Evolutionary conservation across 1,140 invertebrate genomes (phyloP).

Genomic region (Theocolax elegans): DNA sequence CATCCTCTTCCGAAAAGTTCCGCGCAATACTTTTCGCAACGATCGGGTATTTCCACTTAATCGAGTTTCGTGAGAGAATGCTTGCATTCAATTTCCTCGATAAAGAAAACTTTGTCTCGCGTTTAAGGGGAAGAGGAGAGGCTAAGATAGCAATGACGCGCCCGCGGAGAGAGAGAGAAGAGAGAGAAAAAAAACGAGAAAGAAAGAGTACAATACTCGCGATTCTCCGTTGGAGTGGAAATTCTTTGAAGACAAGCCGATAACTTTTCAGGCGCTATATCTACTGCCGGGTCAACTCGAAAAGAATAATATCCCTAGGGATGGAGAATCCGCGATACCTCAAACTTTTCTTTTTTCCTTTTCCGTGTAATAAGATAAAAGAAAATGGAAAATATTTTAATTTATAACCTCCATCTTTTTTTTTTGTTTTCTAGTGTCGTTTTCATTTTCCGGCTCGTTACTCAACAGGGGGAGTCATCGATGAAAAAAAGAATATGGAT

Average conservation of each 20-base stretch:
- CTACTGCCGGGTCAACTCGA: constrained; percentile 7
- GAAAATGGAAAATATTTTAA: too few relatives aligned
- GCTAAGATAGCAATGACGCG: neutral
- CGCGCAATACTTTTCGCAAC: too few relatives aligned
- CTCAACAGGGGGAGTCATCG: too few relatives aligned
- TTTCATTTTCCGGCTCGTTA: too few relatives aligned
- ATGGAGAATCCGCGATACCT: constrained; percentile 6
- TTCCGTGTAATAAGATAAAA: too few relatives aligned
- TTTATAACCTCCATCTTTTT: too few relatives aligned
- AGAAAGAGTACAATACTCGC: constrained; percentile 27
- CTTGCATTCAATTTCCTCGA: constrained; percentile 20
- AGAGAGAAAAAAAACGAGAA: neutral
- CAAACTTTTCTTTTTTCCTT: too few relatives aligned
- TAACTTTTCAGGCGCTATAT: constrained; percentile 37
- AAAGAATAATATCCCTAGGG: constrained; percentile 39
- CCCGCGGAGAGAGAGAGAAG: neutral
- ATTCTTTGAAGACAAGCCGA: constrained; percentile 37
- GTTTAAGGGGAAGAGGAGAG: constrained; percentile 9
- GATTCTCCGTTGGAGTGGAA: constrained; percentile 40
- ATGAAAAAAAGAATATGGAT: too few relatives aligned
- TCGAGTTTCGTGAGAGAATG: constrained; percentile 12
- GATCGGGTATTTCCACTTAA: constrained; percentile 29
- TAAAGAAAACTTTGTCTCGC: constrained; percentile 39
- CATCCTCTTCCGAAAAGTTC: too few relatives aligned
- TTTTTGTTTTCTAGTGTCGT: too few relatives aligned